Evolutionary conservation across 1,140 invertebrate genomes (phyloP).

Genomic region (Trinorchestia longiramus): DNA sequence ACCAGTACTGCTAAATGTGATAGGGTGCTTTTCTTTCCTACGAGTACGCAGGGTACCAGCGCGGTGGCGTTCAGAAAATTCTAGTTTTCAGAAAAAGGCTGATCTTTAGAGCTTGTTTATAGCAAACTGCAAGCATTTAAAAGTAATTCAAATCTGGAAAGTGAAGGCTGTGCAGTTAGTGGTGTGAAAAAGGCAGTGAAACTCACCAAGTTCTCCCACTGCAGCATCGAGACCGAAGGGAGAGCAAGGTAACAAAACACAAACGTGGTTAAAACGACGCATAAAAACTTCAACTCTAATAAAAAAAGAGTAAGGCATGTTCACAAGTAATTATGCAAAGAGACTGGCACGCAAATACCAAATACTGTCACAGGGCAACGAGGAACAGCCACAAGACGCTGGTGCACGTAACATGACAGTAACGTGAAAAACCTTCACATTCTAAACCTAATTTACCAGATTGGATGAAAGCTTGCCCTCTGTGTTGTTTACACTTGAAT

Average conservation of each 20-base stretch:
- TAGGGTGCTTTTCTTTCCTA: neutral
- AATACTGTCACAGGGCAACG: neutral
- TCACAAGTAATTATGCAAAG: neutral
- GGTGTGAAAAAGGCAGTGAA: neutral
- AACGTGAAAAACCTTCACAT: neutral
- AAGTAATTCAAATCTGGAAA: neutral
- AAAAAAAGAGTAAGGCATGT: neutral
- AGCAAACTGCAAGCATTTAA: neutral
- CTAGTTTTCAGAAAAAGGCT: neutral
- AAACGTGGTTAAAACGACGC: neutral
- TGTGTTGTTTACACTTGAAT: too few species aligned
- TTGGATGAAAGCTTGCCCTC: too few species aligned
- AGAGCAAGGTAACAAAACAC: neutral
- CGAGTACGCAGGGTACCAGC: neutral
- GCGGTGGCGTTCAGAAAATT: neutral
- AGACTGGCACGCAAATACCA: neutral
- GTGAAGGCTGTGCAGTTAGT: neutral
- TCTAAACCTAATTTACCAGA: neutral
- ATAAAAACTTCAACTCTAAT: neutral
- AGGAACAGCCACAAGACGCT: neutral
- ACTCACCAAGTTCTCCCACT: conserved; percentile 38
- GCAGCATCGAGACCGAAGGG: neutral
- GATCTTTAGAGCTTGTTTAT: neutral
- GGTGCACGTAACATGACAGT: neutral
- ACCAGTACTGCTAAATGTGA: neutral